A percentile compares a stretch with the other conserved stretches of the same genome.
phyloP scores from a whole-genome alignment of 2,888 invertebrate species.

The Pammene fasciana region DNA sequence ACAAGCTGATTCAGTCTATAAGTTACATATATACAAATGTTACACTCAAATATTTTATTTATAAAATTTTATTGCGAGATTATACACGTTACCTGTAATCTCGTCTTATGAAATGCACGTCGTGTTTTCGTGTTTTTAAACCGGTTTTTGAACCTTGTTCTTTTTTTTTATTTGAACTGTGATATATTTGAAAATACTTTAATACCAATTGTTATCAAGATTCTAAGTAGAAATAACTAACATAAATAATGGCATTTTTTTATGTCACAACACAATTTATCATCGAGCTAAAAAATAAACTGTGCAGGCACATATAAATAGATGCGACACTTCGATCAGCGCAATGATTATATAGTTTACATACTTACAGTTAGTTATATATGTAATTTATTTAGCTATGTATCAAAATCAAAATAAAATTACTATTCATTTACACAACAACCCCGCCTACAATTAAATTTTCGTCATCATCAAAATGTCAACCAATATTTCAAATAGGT shows the following conservation, averaged over 20 bases:
- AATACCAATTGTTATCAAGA: conserved; percentile 8
- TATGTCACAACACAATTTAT: conserved; percentile 1
- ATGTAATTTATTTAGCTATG: conserved; percentile 15
- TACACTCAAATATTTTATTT: conserved; percentile 32
- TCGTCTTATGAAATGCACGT: conserved; percentile 29
- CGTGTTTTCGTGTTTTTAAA: background rate
- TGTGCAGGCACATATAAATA: conserved; percentile 21
- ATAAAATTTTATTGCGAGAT: conserved; percentile 25
- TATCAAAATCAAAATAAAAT: conserved; percentile 27
- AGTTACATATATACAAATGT: conserved; percentile 40
- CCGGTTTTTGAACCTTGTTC: background rate
- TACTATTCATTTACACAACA: conserved; percentile 33
- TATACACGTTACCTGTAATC: conserved; percentile 23
- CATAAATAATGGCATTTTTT: conserved; percentile 11
- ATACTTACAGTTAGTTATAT: conserved; percentile 15
- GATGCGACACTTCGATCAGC: conserved; percentile 16
- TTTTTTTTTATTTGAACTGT: background rate
- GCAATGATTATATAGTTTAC: conserved; percentile 11
- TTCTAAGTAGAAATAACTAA: conserved; percentile 5
- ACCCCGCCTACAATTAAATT: conserved; percentile 22
- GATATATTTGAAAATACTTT: conserved; percentile 8
- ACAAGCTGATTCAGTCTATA: conserved; percentile 39
- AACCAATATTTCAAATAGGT: conserved; percentile 17
- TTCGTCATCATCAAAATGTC: conserved; percentile 16
- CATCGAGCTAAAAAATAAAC: conserved; percentile 5